A percentile compares a stretch with the other conserved stretches of the same genome.
Evolutionary conservation across 35 echinoderm and acorn worm genomes (phyloP).

Genomic region (Ophioderma brevispina): DNA sequence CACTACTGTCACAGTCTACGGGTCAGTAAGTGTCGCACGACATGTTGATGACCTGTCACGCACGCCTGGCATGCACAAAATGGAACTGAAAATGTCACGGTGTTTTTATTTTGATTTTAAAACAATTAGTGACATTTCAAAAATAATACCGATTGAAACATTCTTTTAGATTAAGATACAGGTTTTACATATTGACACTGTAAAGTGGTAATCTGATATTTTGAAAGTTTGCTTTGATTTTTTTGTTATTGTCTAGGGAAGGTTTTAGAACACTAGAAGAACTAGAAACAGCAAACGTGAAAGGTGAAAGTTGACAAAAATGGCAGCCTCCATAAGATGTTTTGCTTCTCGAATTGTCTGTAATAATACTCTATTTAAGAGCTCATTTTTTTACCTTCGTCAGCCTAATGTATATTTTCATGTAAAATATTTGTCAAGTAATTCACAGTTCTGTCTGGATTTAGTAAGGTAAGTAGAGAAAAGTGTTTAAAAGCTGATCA

Average conservation of each 20-base stretch:
- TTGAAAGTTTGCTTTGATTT: too few relatives aligned
- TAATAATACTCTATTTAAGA: not conserved
- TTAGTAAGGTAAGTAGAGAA: conserved; percentile 18
- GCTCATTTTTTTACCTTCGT: not conserved
- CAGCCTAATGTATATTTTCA: not conserved
- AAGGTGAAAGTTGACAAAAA: conserved; percentile 16
- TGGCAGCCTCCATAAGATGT: conserved; percentile 55
- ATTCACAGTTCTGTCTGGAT: conserved; percentile 49
- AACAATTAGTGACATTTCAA: too few relatives aligned
- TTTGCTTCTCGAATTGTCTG: not conserved
- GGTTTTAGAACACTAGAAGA: too few relatives aligned
- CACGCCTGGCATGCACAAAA: not conserved
- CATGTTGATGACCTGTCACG: not conserved
- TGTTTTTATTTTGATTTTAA: too few relatives aligned
- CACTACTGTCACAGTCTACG: too few relatives aligned
- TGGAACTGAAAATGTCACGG: too few relatives aligned
- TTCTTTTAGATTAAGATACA: too few relatives aligned
- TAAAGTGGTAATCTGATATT: too few relatives aligned
- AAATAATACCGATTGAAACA: too few relatives aligned
- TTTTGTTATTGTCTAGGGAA: too few relatives aligned
- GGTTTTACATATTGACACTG: too few relatives aligned
- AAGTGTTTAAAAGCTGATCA: not conserved
- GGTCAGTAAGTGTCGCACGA: too few relatives aligned
- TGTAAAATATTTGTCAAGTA: conserved; percentile 8
- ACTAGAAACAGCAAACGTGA: not conserved